Evolutionary conservation across 2,888 invertebrate species (phyloP), one percentile per base, ranked within the genome.

Genomic region (Harpalus rufipes): DNA sequence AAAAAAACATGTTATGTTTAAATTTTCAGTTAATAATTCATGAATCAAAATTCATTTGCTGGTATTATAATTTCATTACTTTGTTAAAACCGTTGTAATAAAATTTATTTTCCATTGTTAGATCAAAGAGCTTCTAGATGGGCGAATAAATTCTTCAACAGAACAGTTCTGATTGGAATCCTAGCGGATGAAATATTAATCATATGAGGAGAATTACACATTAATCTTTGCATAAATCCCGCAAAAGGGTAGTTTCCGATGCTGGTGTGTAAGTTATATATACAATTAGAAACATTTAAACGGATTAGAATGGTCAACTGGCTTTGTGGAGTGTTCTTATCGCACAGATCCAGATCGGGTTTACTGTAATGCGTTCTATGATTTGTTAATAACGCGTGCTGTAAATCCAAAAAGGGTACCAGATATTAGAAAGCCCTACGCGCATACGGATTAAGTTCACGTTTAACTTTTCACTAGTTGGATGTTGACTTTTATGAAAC

Each of bases 221-320:
- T 56, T 68, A 72, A 68, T 81, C 81, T 81, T 44, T 16, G 25
- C 16, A 51, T 65, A 51, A 81, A 81, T 65, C 65, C 63, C n/a
- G 12, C 14, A 44, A 25, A 25, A 61, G 41, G 80, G 59, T 25
- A 14, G 21, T 39, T 32, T 65, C 12, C 32, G 68, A 58, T 59
- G 32, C 3, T 8, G 44, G 6, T 65, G 7, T 65, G 58, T 68
- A 18, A 72, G 32, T 81, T 65, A 51, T 68, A 72, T 32, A 32
- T 32, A 72, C 81, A 81, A 81, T 72, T 68, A 72, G 56, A 68
- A 68, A 58, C 56, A 68, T 81, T 81, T 81, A 56, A 72, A 81
- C 25, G 81, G 81, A 63, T 65, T 81, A 63, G 63, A 65, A 65
- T 81, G 65, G 81, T 81, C 65, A 81, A 81, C 21, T 68, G 68